Base-by-base conservation (phyloP, 2,113 vertebrate genomes). In the Rafetus swinhoei region DNA sequence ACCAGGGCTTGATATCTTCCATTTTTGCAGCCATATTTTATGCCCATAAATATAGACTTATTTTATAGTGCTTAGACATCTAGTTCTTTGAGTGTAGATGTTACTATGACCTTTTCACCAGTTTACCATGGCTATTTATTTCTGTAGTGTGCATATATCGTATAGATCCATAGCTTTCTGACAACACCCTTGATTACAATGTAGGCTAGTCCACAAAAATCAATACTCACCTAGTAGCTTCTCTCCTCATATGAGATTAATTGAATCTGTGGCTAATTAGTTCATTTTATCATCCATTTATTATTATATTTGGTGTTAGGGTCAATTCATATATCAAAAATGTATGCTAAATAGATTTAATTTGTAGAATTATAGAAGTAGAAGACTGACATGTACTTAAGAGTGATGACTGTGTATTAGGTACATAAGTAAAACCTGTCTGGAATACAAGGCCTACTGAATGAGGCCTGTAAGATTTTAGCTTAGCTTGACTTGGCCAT, bases 91-190 rank as follows among this genome's bases (percentile, higher is more conserved):
- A n/a, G 1, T 25, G 84, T 16, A 16, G 59, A 15, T 53, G n/a
- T 55, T 2, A 21, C 16, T 4, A 18, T 0, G 0, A 22, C 18
- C 9, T 81, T 89, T 24, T 10, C 0, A 2, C 2, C n/a, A 25
- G 24, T n/a, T 55, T 53, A 60, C 54, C 13, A 69, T 69, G n/a
- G 7, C 65, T 69, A 29, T 27, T 60, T 60, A 29, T 27, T 60
- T 60, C 24, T 60, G 57, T 60, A 60, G 24, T 59, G 18, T 16
- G 18, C 18, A 6, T 56, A 10, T 24, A 10, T 24, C 6, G 9
- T 11, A 24, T 25, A 77, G 7, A 4, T 29, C 60, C 35, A 62
- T 13, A 21, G 9, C 9, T 65, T 74, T 53, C 54, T 50, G 8
- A 86, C 21, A 32, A 52, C 2, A 1, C 13, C 32, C 25, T 22